phyloP scores from a whole-genome alignment of 1,140 invertebrate genomes.

The Dendroctonus valens region DNA sequence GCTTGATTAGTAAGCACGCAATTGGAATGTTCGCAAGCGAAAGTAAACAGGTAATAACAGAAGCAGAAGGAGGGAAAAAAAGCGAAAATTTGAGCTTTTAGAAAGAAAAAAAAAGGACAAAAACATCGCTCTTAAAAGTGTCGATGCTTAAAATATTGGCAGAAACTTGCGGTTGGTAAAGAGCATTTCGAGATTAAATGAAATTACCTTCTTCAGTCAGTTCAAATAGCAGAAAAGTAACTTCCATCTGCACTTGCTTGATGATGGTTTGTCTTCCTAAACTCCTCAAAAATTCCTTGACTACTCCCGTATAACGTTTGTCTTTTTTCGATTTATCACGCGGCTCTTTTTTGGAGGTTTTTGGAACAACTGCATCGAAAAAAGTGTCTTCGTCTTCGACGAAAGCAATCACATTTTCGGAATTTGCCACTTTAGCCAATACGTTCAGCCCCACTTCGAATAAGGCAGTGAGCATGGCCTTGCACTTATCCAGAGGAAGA shows the following conservation, averaged over 20 bases:
- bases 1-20: too few relatives aligned
- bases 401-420: constrained; percentile 35
- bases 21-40: too few relatives aligned
- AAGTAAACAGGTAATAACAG: too few relatives aligned
- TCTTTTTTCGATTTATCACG: constrained; percentile 2
- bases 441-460: constrained; percentile 39
- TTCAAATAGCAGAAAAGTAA: constrained; percentile 32
- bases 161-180: too few relatives aligned
- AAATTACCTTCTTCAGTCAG: constrained; percentile 22
- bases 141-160: too few relatives aligned
- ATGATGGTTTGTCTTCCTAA: constrained; percentile 29
- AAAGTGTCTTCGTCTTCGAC: constrained; percentile 17
- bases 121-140: too few relatives aligned
- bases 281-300: constrained; percentile 28
- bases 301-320: constrained; percentile 6
- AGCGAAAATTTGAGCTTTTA: too few relatives aligned
- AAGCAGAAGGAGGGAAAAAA: too few relatives aligned
- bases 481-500: constrained; percentile 31
- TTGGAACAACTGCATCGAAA: neutral
- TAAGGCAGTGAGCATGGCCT: constrained; percentile 36
- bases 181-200: neutral
- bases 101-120: too few relatives aligned
- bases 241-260: constrained; percentile 31
- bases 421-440: constrained; percentile 31
- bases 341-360: neutral